Evolutionary conservation across 23 tunicate species (phyloP), one percentile per base, ranked within the genome.

Genomic region (Aplidium turbinatum): DNA sequence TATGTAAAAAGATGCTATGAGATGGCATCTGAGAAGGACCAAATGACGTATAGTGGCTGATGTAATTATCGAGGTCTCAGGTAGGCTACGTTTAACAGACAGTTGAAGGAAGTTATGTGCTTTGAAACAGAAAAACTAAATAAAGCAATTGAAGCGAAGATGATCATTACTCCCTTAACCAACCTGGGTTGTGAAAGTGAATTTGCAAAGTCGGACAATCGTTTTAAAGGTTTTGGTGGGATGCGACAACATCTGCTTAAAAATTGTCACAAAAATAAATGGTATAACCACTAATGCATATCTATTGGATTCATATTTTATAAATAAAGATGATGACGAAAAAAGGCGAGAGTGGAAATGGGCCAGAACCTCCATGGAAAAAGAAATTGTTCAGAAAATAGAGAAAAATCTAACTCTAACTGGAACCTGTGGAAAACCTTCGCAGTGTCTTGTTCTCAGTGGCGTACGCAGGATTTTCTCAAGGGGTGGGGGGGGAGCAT

Each of bases 291-390:
- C 23, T 9, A 54, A 9, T 54, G 61, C 61, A 54, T 54, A 54
- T 54, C 23, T n/a, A 25, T 22, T 54, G 19, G 19, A 54, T 5
- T 54, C 23, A 54, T 5, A n/a, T 9, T 54, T 54, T 54, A 54
- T 54, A 25, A 5, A 11, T 54, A 54, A 54, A 54, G 61, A 54
- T 54, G 23, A n/a, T 54, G 61, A 20, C 61, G 23, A 54, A 25
- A 54, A 54, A 54, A 54, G 61, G 61, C 6, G 61, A 54, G 24
- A 54, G 21, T n/a, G 24, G 61, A 54, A 54, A 54, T 54, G 61
- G 61, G 24, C 21, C 61, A 54, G 61, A 54, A 13, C 13, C 48
- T n/a, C n/a, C n/a, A n/a, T n/a, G n/a, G n/a, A n/a, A n/a, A n/a
- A n/a, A n/a, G n/a, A n/a, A n/a, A n/a, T n/a, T n/a, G n/a, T n/a